Evolutionary conservation across 2,113 vertebrate genomes (phyloP).

Genomic region (Hemiprocne comata): DNA sequence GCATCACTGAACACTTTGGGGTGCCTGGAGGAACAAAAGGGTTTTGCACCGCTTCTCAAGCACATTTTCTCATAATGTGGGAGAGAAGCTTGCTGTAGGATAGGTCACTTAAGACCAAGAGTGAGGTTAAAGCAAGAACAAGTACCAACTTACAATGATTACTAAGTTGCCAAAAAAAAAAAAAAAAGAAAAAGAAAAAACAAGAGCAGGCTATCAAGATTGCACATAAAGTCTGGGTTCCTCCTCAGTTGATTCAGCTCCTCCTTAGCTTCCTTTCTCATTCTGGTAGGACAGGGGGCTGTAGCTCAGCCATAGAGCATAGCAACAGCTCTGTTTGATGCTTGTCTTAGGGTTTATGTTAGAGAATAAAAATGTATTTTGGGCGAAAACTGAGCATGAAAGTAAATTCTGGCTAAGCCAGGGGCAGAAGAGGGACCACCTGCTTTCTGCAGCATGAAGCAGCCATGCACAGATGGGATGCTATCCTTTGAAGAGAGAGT

Average conservation of each 20-base stretch:
- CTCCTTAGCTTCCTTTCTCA: background rate
- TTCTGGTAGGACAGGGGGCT: background rate
- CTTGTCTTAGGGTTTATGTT: background rate
- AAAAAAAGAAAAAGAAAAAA: background rate
- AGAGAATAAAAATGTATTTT: background rate
- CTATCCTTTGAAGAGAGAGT: background rate
- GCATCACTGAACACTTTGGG: background rate
- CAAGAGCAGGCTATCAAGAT: background rate
- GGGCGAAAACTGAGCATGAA: background rate
- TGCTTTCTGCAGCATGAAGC: background rate
- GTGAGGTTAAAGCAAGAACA: background rate
- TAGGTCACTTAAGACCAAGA: background rate
- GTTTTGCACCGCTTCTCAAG: background rate
- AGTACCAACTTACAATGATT: background rate
- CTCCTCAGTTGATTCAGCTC: background rate
- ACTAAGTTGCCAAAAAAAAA: background rate
- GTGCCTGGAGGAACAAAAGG: background rate
- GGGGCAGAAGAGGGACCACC: background rate
- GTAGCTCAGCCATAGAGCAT: background rate
- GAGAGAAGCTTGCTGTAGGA: background rate
- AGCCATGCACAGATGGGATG: background rate
- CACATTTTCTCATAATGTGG: background rate
- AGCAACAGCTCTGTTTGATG: background rate
- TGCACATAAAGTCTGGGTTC: background rate
- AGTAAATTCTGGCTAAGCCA: background rate